Evolutionary conservation across 2,113 vertebrate genomes (phyloP).

Genomic region (Octodon degus): DNA sequence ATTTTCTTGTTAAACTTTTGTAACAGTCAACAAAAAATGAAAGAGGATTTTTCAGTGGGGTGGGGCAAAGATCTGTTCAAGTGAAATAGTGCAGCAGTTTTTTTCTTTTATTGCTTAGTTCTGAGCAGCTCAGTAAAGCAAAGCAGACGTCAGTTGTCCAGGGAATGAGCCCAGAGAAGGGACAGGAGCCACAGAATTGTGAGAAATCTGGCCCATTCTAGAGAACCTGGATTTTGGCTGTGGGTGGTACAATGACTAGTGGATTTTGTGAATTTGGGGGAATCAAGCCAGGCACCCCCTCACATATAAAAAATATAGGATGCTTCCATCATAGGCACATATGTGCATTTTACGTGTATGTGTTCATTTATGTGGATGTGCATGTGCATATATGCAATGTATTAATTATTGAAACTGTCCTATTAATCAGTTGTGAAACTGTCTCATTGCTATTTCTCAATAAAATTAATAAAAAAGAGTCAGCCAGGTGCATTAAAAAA

Average conservation of each 20-base stretch:
- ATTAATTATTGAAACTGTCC: too few relatives aligned
- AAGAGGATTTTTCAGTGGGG: neutral
- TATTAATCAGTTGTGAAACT: too few relatives aligned
- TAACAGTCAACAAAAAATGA: slow-evolving; percentile 60
- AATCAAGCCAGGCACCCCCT: neutral
- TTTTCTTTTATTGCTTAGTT: slow-evolving; percentile 46
- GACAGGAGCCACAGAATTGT: neutral
- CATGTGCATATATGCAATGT: neutral
- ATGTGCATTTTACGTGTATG: neutral
- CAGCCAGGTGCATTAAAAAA: neutral
- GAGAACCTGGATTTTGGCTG: neutral
- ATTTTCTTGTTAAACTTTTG: slow-evolving; percentile 73
- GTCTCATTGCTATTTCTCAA: too few relatives aligned
- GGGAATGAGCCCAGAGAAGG: neutral
- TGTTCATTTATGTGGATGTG: neutral
- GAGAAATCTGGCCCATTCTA: neutral
- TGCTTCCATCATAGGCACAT: neutral
- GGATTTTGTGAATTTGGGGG: neutral
- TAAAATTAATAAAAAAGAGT: neutral
- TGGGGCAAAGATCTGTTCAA: neutral
- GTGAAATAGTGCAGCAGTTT: neutral
- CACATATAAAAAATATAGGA: neutral
- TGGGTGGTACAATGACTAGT: neutral
- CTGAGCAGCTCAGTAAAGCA: neutral
- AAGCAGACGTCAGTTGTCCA: slow-evolving; percentile 11